Evolutionary conservation across 2,888 invertebrate species (phyloP).

Genomic region (Ditylenchus weischeri): DNA sequence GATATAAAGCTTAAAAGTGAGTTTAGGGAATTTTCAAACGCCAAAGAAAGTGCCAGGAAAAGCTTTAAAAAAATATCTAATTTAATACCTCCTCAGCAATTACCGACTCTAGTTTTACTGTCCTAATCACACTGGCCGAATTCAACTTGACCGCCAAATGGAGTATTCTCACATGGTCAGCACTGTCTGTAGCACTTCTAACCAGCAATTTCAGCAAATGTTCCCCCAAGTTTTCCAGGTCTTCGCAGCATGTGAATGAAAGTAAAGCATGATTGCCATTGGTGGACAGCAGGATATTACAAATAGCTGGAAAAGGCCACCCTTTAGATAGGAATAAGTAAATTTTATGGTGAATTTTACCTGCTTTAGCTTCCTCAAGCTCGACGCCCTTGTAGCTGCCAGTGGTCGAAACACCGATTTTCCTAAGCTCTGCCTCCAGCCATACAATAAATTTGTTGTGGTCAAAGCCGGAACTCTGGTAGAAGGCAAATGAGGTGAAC

Average conservation of each 20-base stretch:
- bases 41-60: too few relatives aligned
- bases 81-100: slow-evolving; percentile 29
- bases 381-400: background rate
- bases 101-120: slow-evolving; percentile 35
- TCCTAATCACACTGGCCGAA: slow-evolving; percentile 38
- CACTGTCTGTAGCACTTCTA: slow-evolving; percentile 25
- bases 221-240: slow-evolving; percentile 17
- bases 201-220: slow-evolving; percentile 33
- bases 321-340: background rate
- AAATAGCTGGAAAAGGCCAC: background rate
- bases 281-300: background rate
- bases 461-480: slow-evolving; percentile 43
- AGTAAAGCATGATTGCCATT: slow-evolving; percentile 14
- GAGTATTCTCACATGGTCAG: slow-evolving; percentile 33
- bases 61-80: background rate
- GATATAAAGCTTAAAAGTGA: slow-evolving; percentile 9
- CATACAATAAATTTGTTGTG: slow-evolving; percentile 43
- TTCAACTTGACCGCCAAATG: slow-evolving; percentile 46
- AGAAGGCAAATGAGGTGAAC: slow-evolving; percentile 42
- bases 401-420: background rate
- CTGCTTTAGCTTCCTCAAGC: background rate
- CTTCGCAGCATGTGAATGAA: slow-evolving; percentile 18
- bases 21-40: slow-evolving; percentile 9
- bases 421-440: slow-evolving; percentile 31
- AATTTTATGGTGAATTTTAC: background rate